Percentiles rank a stretch among this genome's conserved stretches.
These are phyloP conservation scores for Tragulus kanchil DNA, from an alignment of 2,113 vertebrate genomes.

Conservation along the genomic window DNA sequence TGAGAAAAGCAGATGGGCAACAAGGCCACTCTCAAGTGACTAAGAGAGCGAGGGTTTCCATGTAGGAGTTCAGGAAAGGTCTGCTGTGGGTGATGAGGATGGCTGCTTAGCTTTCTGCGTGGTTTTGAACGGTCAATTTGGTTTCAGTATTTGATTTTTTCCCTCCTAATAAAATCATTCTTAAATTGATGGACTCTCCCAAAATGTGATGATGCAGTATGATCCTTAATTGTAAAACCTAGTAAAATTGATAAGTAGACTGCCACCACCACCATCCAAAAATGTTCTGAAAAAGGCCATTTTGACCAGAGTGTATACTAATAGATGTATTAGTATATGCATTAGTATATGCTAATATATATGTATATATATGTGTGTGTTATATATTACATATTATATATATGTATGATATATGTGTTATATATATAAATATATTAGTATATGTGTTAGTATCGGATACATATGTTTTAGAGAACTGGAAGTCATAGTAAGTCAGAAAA, in stretches of 20 bases:
- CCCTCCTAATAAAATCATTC: not conserved
- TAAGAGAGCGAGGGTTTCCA: not conserved
- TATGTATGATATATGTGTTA: not conserved
- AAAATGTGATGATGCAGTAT: not conserved
- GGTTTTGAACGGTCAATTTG: not conserved
- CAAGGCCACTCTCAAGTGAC: fast-evolving
- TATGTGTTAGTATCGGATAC: not conserved
- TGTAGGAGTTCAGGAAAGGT: not conserved
- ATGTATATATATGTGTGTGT: not conserved
- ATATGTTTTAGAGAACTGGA: not conserved
- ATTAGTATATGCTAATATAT: too few relatives aligned
- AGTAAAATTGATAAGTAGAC: not conserved
- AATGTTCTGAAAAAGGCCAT: not conserved
- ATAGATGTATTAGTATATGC: not conserved
- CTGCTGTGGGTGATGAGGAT: too few relatives aligned
- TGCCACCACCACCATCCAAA: not conserved
- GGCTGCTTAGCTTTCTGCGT: not conserved
- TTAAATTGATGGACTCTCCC: not conserved
- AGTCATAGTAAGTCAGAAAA: constrained; percentile 10
- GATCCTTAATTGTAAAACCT: not conserved
- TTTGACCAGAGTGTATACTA: not conserved
- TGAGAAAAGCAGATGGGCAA: not conserved
- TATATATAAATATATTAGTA: not conserved
- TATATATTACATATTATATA: not conserved
- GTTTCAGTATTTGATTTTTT: not conserved